phyloP scores from a whole-genome alignment of 2,888 invertebrate genomes.

The Tuberolachnus salignus region DNA sequence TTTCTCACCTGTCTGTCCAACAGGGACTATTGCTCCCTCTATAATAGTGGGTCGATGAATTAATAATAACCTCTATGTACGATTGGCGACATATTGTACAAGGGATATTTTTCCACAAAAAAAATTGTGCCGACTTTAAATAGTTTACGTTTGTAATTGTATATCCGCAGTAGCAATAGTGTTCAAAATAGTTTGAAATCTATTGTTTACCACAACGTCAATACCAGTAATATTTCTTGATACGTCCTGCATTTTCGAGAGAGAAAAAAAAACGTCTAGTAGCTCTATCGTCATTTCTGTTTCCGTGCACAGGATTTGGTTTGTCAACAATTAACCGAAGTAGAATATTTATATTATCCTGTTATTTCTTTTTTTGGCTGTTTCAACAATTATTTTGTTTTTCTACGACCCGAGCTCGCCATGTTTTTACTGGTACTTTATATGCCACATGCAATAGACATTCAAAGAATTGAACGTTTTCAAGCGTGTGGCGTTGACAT shows the following conservation, averaged over 20 bases:
- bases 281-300: not conserved
- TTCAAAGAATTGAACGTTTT: constrained; percentile 56
- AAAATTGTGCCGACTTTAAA: too few relatives aligned
- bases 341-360: not conserved
- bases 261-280: constrained; percentile 13
- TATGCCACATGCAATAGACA: constrained; percentile 57
- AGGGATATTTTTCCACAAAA: too few relatives aligned
- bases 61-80: too few relatives aligned
- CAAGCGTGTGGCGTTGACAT: constrained; percentile 56
- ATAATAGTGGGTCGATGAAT: too few relatives aligned
- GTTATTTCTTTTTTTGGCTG: not conserved
- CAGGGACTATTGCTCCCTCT: too few relatives aligned
- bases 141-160: not conserved
- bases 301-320: not conserved
- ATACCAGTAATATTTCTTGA: constrained; percentile 11
- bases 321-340: not conserved
- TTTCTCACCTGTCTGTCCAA: too few relatives aligned
- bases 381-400: constrained; percentile 14
- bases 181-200: not conserved
- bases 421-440: constrained; percentile 13
- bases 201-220: not conserved
- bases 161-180: not conserved
- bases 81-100: too few relatives aligned
- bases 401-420: not conserved
- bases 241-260: not conserved